Conservation (phyloP, 2,113 vertebrate genomes). For the Microtus richardsoni region DNA sequence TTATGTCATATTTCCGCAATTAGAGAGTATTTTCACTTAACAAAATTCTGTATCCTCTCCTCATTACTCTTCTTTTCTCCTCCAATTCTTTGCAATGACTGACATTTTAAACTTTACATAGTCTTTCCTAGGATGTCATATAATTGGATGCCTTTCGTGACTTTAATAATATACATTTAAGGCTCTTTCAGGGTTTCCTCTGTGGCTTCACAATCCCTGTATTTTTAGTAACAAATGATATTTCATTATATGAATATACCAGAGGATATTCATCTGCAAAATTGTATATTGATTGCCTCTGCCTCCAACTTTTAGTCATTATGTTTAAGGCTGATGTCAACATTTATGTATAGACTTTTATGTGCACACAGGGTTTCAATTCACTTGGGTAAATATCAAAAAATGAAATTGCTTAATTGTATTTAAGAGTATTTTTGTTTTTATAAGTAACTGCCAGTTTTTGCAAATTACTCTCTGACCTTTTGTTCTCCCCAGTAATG, state of each 20-base stretch:
- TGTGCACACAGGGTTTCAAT: background rate
- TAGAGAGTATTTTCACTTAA: background rate
- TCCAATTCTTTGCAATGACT: background rate
- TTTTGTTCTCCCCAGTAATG: background rate
- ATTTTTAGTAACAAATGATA: background rate
- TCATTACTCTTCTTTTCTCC: background rate
- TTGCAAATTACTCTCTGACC: background rate
- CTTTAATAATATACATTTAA: background rate
- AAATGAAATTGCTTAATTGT: background rate
- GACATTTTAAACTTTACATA: background rate
- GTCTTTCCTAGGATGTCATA: background rate
- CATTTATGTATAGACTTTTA: background rate
- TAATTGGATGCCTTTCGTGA: background rate
- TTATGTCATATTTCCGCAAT: background rate
- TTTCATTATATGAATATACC: background rate
- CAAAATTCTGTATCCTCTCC: background rate
- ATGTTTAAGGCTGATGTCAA: background rate
- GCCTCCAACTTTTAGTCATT: constrained; percentile 10
- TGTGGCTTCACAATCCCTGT: background rate
- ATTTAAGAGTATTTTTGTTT: constrained; percentile 1
- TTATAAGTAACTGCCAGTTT: background rate
- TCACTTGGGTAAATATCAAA: background rate
- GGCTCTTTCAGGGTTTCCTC: background rate
- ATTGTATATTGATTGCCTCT: background rate
- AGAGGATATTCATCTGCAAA: background rate